Percentiles rank a stretch among this genome's conserved stretches.
phyloP scores from a whole-genome alignment of 1,140 invertebrate genomes.

The Drosophila equinoxialis region DNA sequence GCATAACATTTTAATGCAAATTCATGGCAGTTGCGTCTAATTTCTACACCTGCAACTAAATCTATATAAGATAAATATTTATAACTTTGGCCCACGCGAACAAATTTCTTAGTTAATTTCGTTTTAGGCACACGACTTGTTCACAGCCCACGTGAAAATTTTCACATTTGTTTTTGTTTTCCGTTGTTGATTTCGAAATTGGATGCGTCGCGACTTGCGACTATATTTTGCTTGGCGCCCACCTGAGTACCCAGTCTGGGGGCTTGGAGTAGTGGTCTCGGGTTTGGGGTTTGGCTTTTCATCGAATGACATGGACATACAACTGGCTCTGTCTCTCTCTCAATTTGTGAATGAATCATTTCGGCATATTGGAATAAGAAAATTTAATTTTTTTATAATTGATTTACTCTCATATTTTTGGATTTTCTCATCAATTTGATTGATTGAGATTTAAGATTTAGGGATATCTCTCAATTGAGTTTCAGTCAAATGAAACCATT shows the following conservation, averaged over 20 bases:
- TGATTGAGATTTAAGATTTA: slow-evolving; percentile 25
- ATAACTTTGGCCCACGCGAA: slow-evolving; percentile 63
- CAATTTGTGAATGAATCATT: slow-evolving; percentile 46
- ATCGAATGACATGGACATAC: slow-evolving; percentile 26
- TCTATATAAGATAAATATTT: slow-evolving; percentile 61
- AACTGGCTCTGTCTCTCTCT: background rate
- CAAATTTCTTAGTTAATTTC: slow-evolving; percentile 59
- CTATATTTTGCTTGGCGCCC: slow-evolving; percentile 49
- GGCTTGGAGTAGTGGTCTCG: background rate
- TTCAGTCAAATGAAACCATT: slow-evolving; percentile 15
- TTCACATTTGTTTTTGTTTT: slow-evolving; percentile 20
- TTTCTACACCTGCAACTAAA: slow-evolving; percentile 56
- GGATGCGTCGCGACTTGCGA: slow-evolving; percentile 56
- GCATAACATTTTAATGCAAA: slow-evolving; percentile 64
- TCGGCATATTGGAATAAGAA: slow-evolving; percentile 25
- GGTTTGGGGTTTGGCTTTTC: slow-evolving; percentile 40
- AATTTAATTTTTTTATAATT: slow-evolving; percentile 55
- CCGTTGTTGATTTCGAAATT: slow-evolving; percentile 56
- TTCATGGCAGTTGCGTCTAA: slow-evolving; percentile 28
- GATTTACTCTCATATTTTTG: slow-evolving; percentile 71
- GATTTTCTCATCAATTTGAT: slow-evolving; percentile 54
- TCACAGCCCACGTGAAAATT: slow-evolving; percentile 50
- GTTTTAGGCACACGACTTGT: slow-evolving; percentile 36
- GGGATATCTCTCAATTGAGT: slow-evolving; percentile 38
- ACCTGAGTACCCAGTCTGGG: slow-evolving; percentile 31